Conservation (phyloP, 2,797 vertebrate species). For the Rhyacichthys aspro region DNA sequence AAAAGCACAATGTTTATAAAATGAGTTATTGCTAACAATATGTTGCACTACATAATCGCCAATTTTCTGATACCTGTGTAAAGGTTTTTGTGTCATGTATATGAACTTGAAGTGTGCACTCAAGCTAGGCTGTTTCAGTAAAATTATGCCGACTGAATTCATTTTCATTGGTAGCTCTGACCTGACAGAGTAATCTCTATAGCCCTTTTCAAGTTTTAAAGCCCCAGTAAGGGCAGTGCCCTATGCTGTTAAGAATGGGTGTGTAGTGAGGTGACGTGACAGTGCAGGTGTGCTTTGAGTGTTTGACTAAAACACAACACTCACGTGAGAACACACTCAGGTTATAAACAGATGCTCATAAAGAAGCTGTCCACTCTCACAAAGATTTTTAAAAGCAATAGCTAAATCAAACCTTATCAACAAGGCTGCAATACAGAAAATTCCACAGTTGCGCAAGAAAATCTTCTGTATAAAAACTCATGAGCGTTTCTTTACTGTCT, state of each 20-base stretch:
- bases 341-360: constrained; percentile 67
- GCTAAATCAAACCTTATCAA: constrained; percentile 63
- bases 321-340: constrained; percentile 51
- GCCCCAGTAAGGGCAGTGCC: background rate
- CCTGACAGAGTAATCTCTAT: constrained; percentile 51
- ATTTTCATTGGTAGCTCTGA: constrained; percentile 29
- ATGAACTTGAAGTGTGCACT: constrained; percentile 26
- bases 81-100: constrained; percentile 30
- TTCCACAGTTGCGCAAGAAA: constrained; percentile 63
- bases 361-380: constrained; percentile 63
- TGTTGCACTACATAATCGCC: constrained; percentile 35
- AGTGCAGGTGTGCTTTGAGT: constrained; percentile 66
- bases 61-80: constrained; percentile 20
- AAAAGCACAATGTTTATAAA: constrained; percentile 12
- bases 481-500: constrained; percentile 47
- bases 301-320: constrained; percentile 45
- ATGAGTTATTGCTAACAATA: constrained; percentile 41
- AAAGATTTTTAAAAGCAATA: constrained; percentile 58
- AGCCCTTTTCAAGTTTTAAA: constrained; percentile 71
- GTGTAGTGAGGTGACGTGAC: constrained; percentile 60
- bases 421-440: constrained; percentile 58
- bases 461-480: constrained; percentile 73
- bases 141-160: constrained; percentile 24
- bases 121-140: constrained; percentile 16
- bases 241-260: constrained; percentile 18